Conservation (phyloP, 2,888 invertebrate genomes). For the Plutella xylostella region DNA sequence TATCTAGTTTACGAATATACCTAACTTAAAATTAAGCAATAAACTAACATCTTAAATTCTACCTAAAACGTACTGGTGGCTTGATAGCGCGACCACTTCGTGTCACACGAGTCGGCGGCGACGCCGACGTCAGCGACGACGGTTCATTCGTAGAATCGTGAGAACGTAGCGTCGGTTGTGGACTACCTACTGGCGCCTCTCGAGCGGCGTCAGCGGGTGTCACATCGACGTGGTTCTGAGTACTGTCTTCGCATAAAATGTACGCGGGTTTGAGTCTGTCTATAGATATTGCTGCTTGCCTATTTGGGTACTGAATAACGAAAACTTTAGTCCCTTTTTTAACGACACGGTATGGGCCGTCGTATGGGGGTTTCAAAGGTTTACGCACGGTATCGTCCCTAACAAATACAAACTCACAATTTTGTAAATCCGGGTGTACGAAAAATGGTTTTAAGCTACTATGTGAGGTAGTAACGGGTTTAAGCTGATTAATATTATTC, state of each 20-base stretch:
- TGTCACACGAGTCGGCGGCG: no score
- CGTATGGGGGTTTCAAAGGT: not conserved
- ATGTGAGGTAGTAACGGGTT: not conserved
- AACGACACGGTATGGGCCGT: not conserved
- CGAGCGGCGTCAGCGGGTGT: no score
- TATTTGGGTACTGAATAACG: not conserved
- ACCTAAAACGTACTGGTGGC: no score
- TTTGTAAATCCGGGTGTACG: not conserved
- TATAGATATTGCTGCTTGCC: not conserved
- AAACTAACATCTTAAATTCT: no score
- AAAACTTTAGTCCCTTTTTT: not conserved
- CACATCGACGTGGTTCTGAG: no score
- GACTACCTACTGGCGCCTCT: no score
- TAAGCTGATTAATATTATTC: not conserved
- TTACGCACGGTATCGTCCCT: not conserved
- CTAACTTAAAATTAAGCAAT: no score
- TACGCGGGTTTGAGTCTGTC: not conserved
- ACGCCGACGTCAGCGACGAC: no score
- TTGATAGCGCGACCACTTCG: no score
- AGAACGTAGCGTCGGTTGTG: no score
- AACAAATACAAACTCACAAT: constrained; percentile 1
- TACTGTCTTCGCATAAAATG: not conserved
- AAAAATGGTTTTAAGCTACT: not conserved
- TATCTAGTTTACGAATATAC: no score
- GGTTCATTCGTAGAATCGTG: no score